These are phyloP conservation scores for Tichodroma muraria DNA, from an alignment of 2,113 vertebrate species.

Conservation along the genomic window DNA sequence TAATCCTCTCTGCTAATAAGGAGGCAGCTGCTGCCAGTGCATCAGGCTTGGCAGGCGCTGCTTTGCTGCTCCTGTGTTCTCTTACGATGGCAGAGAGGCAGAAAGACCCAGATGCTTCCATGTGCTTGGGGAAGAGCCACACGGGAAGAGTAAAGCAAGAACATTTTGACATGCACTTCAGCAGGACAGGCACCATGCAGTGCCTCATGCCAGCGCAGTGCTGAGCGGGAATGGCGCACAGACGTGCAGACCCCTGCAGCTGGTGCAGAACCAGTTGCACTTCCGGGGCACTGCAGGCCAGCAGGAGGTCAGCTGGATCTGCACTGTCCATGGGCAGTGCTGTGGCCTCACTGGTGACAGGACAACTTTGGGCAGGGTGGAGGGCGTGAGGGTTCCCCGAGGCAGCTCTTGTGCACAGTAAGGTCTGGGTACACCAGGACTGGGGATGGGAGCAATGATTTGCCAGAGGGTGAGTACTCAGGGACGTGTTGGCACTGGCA, in stretches of 20 bases:
- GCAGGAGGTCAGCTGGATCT: background rate
- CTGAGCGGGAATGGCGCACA: too few relatives aligned
- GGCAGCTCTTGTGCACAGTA: background rate
- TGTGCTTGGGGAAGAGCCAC: too few relatives aligned
- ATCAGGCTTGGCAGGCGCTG: background rate
- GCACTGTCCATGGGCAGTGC: background rate
- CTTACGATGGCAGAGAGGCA: background rate
- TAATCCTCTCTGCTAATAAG: background rate
- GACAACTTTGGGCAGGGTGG: background rate
- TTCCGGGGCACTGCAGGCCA: background rate
- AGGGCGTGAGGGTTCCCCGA: fast-evolving
- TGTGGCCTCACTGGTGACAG: background rate
- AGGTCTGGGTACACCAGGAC: fast-evolving
- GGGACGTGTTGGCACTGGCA: fast-evolving
- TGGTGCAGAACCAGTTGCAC: background rate
- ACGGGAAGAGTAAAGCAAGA: background rate
- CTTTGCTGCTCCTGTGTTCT: background rate
- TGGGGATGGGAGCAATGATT: fast-evolving
- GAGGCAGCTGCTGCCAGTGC: background rate
- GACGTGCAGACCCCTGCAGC: fast-evolving
- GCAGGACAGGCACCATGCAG: background rate
- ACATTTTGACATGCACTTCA: background rate
- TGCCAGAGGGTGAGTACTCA: fast-evolving
- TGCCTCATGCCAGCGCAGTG: fast-evolving
- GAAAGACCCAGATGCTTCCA: background rate